These are phyloP conservation scores for Zhengitettix transpicula DNA, from an alignment of 2,888 invertebrate genomes.

Conservation along the genomic window DNA sequence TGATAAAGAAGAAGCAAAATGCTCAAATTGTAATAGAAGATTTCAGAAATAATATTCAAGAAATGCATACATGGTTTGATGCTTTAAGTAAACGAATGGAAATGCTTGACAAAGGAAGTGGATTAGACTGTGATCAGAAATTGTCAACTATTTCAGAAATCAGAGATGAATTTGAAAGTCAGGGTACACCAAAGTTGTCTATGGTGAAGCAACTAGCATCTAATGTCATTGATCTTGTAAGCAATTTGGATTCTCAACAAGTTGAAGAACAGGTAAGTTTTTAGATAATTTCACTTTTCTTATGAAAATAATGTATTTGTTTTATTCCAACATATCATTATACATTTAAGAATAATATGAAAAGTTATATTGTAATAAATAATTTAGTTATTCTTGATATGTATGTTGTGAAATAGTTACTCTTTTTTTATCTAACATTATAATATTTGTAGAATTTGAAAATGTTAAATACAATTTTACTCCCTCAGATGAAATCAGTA, in stretches of 20 bases:
- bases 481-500: constrained; percentile 50
- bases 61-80: constrained; percentile 70
- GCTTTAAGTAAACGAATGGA: constrained; percentile 64
- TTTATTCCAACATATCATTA: too few species aligned
- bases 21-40: constrained; percentile 55
- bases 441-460: neutral
- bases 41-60: constrained; percentile 56
- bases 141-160: constrained; percentile 56
- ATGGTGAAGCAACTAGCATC: constrained; percentile 49
- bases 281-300: too few species aligned
- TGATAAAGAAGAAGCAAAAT: constrained; percentile 50
- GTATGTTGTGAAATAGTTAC: neutral
- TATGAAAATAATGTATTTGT: too few species aligned
- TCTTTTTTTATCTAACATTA: neutral
- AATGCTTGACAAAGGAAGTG: constrained; percentile 67
- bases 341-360: too few species aligned
- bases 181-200: constrained; percentile 53
- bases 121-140: constrained; percentile 65
- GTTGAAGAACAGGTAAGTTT: constrained; percentile 60
- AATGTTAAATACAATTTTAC: neutral
- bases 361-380: too few species aligned
- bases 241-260: constrained; percentile 77
- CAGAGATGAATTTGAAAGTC: constrained; percentile 52
- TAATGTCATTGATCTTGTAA: constrained; percentile 61
- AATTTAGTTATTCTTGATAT: too few species aligned